A percentile compares a stretch with the other conserved stretches of the same genome.
Conservation (phyloP, 1,140 invertebrate genomes). For the Aphaenogaster ashmeadi region DNA sequence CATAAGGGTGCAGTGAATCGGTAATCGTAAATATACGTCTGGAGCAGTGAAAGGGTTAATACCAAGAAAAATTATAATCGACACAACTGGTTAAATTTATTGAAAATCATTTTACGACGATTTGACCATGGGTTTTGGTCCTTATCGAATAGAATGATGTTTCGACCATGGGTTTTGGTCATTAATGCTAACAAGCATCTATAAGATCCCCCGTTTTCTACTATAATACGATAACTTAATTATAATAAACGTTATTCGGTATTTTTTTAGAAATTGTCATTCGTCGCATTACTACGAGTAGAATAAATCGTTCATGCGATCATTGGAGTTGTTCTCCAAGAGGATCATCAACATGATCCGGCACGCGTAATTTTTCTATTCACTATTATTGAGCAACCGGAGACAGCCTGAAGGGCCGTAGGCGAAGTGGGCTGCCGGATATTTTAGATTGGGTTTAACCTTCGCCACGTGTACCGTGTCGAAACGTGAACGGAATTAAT, state of each 20-base stretch:
- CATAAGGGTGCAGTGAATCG: too few species aligned
- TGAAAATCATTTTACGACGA: too few species aligned
- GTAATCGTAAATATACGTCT: too few species aligned
- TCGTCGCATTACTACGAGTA: neutral
- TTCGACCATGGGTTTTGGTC: too few species aligned
- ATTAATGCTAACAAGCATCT: too few species aligned
- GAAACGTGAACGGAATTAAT: constrained; percentile 46
- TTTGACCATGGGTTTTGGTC: too few species aligned
- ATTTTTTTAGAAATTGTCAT: neutral
- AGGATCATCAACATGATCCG: neutral
- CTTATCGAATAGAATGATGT: too few species aligned
- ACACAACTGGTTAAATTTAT: too few species aligned
- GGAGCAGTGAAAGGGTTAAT: too few species aligned
- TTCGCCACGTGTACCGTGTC: constrained; percentile 18
- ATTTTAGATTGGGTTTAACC: constrained; percentile 42
- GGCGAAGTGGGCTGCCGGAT: neutral
- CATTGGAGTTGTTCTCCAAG: neutral
- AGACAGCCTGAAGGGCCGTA: neutral
- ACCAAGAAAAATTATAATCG: too few species aligned
- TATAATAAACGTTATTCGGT: neutral
- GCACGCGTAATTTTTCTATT: neutral
- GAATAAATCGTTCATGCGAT: neutral
- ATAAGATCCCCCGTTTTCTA: too few species aligned
- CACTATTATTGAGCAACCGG: constrained; percentile 10
- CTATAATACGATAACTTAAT: too few species aligned